These are phyloP conservation scores for Stegodyphus mimosarum DNA, from an alignment of 1,140 invertebrate species.

Conservation along the genomic window DNA sequence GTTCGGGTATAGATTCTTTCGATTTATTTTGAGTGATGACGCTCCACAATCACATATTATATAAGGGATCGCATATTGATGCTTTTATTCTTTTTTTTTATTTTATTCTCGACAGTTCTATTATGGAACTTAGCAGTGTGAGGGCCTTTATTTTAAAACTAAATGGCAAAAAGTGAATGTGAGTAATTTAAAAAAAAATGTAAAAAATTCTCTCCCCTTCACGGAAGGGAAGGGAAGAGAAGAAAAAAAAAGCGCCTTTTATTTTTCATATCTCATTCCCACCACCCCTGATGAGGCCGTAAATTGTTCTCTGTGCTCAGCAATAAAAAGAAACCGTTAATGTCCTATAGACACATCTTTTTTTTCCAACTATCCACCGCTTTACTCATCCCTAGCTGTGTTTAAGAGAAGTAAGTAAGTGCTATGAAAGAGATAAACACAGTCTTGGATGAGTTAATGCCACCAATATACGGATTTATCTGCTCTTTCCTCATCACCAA, in stretches of 20 bases:
- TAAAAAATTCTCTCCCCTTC: neutral
- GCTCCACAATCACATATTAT: neutral
- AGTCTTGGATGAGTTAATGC: constrained; percentile 39
- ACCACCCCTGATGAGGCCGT: constrained; percentile 33
- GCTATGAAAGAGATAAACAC: constrained; percentile 27
- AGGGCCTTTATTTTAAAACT: constrained; percentile 23
- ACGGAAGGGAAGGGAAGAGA: neutral
- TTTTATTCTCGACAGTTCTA: neutral
- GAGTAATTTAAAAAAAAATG: constrained; percentile 3
- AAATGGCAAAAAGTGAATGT: constrained; percentile 23
- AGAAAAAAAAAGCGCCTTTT: constrained; percentile 2
- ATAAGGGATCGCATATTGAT: neutral
- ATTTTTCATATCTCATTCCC: constrained; percentile 45
- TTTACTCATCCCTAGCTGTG: constrained; percentile 3
- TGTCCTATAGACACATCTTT: constrained; percentile 26
- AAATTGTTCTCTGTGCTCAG: constrained; percentile 25
- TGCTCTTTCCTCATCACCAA: constrained; percentile 11
- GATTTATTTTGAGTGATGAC: constrained; percentile 2
- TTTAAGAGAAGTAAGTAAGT: constrained; percentile 43
- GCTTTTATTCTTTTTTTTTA: neutral
- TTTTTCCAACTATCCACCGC: neutral
- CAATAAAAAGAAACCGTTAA: constrained; percentile 30
- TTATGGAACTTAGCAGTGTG: neutral
- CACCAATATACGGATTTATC: constrained; percentile 39
- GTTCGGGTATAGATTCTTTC: neutral